Conservation (phyloP, 1,140 invertebrate species). For the Bombus superbus region DNA sequence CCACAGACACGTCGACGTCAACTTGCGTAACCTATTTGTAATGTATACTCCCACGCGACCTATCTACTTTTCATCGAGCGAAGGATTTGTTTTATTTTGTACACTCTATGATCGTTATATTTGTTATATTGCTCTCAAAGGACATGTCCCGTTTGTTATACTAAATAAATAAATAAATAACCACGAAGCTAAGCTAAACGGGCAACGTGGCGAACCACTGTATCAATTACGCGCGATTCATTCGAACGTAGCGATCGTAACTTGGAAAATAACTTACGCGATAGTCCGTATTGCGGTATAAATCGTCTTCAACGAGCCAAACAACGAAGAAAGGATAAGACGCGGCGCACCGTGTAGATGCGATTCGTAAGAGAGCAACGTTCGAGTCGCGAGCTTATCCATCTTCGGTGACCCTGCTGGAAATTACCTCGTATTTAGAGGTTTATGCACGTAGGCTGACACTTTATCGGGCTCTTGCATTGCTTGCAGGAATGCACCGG, state of each 20-base stretch:
- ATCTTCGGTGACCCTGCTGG: conserved; percentile 17
- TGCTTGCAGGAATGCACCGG: conserved; percentile 92
- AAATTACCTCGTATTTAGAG: conserved; percentile 53
- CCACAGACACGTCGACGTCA: no score
- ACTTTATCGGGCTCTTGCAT: conserved; percentile 51
- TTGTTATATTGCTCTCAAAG: no score
- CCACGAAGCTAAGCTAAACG: background rate
- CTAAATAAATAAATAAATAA: no score
- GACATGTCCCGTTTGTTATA: no score
- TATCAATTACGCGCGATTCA: background rate
- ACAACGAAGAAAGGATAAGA: background rate
- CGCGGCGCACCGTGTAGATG: background rate
- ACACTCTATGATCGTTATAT: no score
- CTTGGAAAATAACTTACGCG: conserved; percentile 3
- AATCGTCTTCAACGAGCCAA: conserved; percentile 25
- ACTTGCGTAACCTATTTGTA: no score
- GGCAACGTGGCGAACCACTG: background rate
- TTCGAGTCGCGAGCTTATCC: conserved; percentile 12
- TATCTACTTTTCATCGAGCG: no score
- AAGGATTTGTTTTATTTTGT: no score
- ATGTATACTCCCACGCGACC: no score
- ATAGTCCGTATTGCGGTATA: conserved; percentile 77
- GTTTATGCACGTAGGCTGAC: conserved; percentile 40
- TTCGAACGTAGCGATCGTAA: background rate
- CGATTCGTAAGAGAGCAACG: conserved; percentile 20